Evolutionary conservation across 2,888 invertebrate genomes (phyloP), one percentile per base, ranked within the genome.

Genomic region (Macaria notata): DNA sequence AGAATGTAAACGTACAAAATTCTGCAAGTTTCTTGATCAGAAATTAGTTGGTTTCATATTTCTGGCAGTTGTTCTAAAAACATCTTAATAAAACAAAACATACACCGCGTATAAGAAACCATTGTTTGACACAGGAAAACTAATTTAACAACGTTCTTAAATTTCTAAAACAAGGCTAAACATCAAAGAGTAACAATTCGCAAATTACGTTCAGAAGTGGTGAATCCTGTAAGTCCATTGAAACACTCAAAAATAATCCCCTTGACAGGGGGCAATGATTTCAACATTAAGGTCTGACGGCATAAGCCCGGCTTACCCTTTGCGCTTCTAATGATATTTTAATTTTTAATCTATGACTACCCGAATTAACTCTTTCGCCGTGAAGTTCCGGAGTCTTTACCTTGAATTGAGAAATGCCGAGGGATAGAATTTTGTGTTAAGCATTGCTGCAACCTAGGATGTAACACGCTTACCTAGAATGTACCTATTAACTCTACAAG

Each of bases 311-410:
- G 56, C 47, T 56, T 47, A 55, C 55, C 48, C 45, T 58, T 61
- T 52, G 41, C 52, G 49, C 56, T 30, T 58, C 45, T 58, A 60
- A 68, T 66, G 56, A 64, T 66, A 64, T 65, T 69, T 70, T 62
- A 71, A 70, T 71, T 68, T 67, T 71, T 68, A 68, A 69, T 71
- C 61, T 64, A 56, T 59, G 57, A 56, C 56, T 60, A 63, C 61
- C 56, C 51, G 52, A 51, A 61, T 66, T 53, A 63, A 53, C 51
- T 46, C 53, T 56, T 59, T 55, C 45, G 54, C 44, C 42, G 38
- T 48, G 38, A 62, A 63, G 30, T 46, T 49, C 64, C 41, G 54
- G 50, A 44, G 38, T 33, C 33, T 36, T 36, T 4, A 36, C 33
- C 4, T 38, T 38, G 5, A 38, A 38, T 7, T 7, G 3, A 38